These are phyloP conservation scores for Tonatia bakeri DNA, from an alignment of 2,113 vertebrate species.

Conservation along the genomic window DNA sequence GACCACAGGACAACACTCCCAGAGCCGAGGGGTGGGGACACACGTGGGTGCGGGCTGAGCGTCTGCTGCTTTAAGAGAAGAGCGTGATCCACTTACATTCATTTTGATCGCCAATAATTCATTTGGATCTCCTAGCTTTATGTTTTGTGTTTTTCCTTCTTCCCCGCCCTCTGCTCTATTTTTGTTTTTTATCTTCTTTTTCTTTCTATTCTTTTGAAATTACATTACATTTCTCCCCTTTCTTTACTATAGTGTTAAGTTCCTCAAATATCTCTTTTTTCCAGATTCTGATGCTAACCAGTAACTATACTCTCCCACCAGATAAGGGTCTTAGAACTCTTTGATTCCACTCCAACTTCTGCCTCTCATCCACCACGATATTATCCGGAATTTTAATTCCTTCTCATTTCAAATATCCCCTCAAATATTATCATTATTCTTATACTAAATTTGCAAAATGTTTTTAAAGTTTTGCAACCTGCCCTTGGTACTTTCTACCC, in stretches of 20 bases:
- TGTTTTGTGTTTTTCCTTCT: neutral
- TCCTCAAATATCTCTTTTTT: neutral
- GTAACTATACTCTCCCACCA: neutral
- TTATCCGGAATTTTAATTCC: neutral
- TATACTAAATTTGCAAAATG: neutral
- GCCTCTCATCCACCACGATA: neutral
- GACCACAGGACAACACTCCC: neutral
- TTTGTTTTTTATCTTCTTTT: neutral
- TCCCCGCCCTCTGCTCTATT: neutral
- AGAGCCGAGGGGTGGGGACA: neutral
- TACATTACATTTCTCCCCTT: neutral
- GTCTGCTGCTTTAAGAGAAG: neutral
- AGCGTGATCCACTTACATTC: constrained; percentile 25
- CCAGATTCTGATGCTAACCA: neutral
- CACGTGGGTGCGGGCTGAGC: no score
- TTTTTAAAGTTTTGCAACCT: neutral
- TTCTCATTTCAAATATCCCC: neutral
- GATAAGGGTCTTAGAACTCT: neutral
- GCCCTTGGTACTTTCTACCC: neutral
- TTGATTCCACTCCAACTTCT: neutral
- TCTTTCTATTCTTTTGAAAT: neutral
- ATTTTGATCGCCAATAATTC: neutral
- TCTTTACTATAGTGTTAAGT: neutral
- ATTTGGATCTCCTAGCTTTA: neutral
- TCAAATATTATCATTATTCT: neutral